Evolutionary conservation across 1,140 invertebrate genomes (phyloP).

Genomic region (Manduca sexta): DNA sequence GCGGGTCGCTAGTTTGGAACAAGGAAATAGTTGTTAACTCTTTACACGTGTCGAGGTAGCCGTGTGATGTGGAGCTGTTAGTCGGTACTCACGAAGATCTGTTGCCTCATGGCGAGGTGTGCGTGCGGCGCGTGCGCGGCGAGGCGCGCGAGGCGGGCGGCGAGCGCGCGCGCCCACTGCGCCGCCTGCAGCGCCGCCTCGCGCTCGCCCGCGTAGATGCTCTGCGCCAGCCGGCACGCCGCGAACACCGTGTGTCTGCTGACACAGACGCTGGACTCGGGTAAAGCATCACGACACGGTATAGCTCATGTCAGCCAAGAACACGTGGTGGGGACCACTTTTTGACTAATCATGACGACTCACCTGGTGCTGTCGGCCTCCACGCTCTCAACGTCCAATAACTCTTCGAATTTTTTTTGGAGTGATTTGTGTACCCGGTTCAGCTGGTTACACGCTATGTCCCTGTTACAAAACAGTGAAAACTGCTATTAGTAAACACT

Average conservation of each 20-base stretch:
- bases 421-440: constrained; percentile 34
- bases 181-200: constrained; percentile 86
- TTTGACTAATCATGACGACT: neutral
- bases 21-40: no score
- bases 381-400: constrained; percentile 17
- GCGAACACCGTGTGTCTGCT: constrained; percentile 76
- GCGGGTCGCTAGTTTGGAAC: no score
- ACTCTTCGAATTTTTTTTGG: constrained; percentile 29
- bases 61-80: no score
- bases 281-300: no score
- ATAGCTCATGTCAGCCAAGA: no score
- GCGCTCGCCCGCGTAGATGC: constrained; percentile 84
- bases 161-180: constrained; percentile 85
- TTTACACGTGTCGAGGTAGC: no score
- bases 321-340: no score
- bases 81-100: constrained; percentile 41
- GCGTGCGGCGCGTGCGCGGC: constrained; percentile 14
- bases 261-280: neutral
- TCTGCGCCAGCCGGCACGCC: constrained; percentile 85
- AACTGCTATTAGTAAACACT: no score
- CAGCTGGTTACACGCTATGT: constrained; percentile 55
- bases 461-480: constrained; percentile 26
- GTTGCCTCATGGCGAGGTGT: constrained; percentile 60
- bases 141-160: constrained; percentile 37
- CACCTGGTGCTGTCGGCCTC: neutral